Evolutionary conservation across 2,888 invertebrate genomes (phyloP).

Genomic region (Adelphocoris suturalis): DNA sequence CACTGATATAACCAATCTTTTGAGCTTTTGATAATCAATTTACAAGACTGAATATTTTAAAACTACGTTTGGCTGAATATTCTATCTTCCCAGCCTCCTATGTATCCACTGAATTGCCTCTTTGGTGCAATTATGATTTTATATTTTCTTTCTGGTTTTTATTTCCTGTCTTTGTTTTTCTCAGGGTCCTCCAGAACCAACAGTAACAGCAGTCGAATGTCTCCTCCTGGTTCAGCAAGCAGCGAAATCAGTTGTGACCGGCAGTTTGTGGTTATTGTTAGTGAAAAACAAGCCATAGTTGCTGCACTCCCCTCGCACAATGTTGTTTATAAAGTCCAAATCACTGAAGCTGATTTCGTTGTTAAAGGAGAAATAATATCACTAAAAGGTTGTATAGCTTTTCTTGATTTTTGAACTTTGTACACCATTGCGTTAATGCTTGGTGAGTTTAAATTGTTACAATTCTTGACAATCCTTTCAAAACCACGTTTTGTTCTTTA

Average conservation of each 20-base stretch:
- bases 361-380: conserved; percentile 96
- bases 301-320: conserved; percentile 97
- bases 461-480: too few relatives aligned
- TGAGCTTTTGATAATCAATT: too few relatives aligned
- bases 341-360: conserved; percentile 95
- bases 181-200: conserved; percentile 84
- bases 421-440: too few relatives aligned
- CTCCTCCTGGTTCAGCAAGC: conserved; percentile 83
- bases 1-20: too few relatives aligned
- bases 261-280: conserved; percentile 95
- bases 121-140: too few relatives aligned
- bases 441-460: too few relatives aligned
- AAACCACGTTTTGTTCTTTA: background rate
- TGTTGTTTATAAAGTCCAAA: conserved; percentile 94
- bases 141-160: too few relatives aligned
- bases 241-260: conserved; percentile 82
- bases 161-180: background rate
- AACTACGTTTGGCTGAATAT: too few relatives aligned
- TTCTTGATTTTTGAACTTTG: too few relatives aligned
- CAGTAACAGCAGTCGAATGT: conserved; percentile 84
- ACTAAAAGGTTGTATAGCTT: conserved; percentile 85
- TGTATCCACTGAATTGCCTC: too few relatives aligned
- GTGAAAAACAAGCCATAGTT: conserved; percentile 96
- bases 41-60: too few relatives aligned
- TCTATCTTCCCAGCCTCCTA: too few relatives aligned